These are phyloP conservation scores for Papilio demoleus DNA, from an alignment of 2,888 invertebrate species.

Conservation along the genomic window DNA sequence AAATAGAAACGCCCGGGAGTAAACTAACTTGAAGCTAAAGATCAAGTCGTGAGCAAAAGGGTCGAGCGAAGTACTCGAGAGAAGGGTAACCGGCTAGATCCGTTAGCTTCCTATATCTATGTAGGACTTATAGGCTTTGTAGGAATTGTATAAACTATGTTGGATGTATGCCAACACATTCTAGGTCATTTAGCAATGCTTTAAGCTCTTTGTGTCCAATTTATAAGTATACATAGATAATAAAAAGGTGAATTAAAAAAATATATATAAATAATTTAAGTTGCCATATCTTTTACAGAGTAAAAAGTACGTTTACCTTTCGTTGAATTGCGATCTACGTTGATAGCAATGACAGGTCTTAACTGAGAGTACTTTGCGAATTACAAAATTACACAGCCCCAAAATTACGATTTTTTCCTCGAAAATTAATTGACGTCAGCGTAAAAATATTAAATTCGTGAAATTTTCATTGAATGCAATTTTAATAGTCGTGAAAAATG, in stretches of 20 bases:
- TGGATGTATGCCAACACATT: constrained; percentile 39
- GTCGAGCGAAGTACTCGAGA: constrained; percentile 20
- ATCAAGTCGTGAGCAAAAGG: constrained; percentile 24
- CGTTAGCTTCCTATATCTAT: constrained; percentile 36
- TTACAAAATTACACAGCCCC: constrained; percentile 11
- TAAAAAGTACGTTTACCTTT: not conserved
- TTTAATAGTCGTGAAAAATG: constrained; percentile 27
- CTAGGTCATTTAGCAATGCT: constrained; percentile 31
- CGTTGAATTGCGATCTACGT: constrained; percentile 10
- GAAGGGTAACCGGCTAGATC: constrained; percentile 40
- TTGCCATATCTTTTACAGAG: not conserved
- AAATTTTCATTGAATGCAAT: constrained; percentile 27
- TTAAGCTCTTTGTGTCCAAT: not conserved
- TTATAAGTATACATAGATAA: not conserved
- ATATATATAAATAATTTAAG: not conserved
- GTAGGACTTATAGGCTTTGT: constrained; percentile 8
- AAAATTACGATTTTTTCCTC: constrained; percentile 6
- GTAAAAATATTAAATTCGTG: constrained; percentile 24
- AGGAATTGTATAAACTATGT: constrained; percentile 24
- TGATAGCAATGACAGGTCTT: constrained; percentile 8
- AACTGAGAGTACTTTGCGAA: constrained; percentile 11
- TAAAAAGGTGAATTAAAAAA: not conserved
- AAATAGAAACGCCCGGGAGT: constrained; percentile 19
- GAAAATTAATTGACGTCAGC: constrained; percentile 6
- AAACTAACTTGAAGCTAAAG: constrained; percentile 14